Conservation (phyloP, 2,888 invertebrate genomes). For the Mechanitis mazaeus region DNA sequence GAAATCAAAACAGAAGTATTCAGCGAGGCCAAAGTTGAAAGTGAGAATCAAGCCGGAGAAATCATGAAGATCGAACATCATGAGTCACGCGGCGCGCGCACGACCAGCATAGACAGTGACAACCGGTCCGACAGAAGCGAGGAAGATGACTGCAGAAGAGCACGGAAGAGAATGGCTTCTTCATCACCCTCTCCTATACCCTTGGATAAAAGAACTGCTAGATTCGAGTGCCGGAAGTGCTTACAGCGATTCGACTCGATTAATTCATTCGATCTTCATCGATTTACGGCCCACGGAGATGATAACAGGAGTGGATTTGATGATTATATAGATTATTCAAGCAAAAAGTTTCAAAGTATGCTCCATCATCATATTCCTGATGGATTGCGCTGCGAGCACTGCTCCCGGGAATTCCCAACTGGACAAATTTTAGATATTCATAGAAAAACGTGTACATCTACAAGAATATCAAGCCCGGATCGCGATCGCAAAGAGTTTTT, state of each 20-base stretch:
- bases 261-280: constrained; percentile 83
- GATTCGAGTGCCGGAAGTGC: constrained; percentile 83
- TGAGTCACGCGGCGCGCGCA: constrained; percentile 53
- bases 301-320: constrained; percentile 80
- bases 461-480: constrained; percentile 68
- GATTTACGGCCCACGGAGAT: constrained; percentile 78
- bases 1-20: constrained; percentile 74
- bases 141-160: constrained; percentile 56
- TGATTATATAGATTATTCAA: constrained; percentile 88
- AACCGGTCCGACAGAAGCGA: constrained; percentile 76
- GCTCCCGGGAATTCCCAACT: constrained; percentile 83
- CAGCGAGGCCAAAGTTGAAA: constrained; percentile 66
- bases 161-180: constrained; percentile 63
- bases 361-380: constrained; percentile 81
- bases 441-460: constrained; percentile 65
- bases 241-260: constrained; percentile 84
- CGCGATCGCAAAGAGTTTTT: constrained; percentile 85
- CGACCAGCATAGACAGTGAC: constrained; percentile 74
- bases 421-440: constrained; percentile 82
- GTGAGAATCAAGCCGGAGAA: constrained; percentile 38
- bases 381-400: constrained; percentile 82
- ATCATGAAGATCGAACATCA: constrained; percentile 55
- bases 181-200: constrained; percentile 57
- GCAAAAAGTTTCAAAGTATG: constrained; percentile 86
- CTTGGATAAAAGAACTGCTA: constrained; percentile 58